These are phyloP conservation scores for Neoscelio sp. DNA, from an alignment of 2,888 invertebrate genomes.

Conservation along the genomic window DNA sequence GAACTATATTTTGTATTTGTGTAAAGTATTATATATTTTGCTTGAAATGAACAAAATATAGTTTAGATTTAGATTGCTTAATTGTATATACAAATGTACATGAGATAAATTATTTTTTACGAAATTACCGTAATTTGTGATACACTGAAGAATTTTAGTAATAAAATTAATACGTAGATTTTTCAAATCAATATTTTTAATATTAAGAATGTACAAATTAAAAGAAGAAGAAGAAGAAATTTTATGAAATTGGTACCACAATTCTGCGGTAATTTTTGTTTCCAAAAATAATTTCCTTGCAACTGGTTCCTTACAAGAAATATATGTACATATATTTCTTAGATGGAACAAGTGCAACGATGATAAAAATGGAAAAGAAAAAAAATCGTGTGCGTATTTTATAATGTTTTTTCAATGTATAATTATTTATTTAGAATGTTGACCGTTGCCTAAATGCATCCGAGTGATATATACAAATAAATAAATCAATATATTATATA, in stretches of 20 bases:
- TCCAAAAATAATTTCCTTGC: too few species aligned
- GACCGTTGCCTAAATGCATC: constrained; percentile 78
- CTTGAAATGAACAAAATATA: constrained; percentile 18
- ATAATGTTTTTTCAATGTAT: constrained; percentile 62
- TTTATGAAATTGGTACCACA: too few species aligned
- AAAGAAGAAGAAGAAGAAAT: too few species aligned
- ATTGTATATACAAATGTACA: constrained; percentile 43
- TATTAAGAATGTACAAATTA: too few species aligned
- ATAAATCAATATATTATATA: constrained; percentile 5
- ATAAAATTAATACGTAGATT: too few species aligned
- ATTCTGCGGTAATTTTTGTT: too few species aligned
- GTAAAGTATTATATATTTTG: constrained; percentile 21
- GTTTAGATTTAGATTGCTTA: constrained; percentile 21
- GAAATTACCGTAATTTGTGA: constrained; percentile 7
- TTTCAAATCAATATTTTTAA: too few species aligned
- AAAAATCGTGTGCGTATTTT: constrained; percentile 11
- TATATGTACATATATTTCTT: not conserved
- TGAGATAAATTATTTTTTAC: constrained; percentile 15
- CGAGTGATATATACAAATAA: constrained; percentile 59
- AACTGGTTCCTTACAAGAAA: too few species aligned
- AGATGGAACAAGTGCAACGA: not conserved
- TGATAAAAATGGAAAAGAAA: too few species aligned
- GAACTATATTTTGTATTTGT: constrained; percentile 36
- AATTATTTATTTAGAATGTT: constrained; percentile 78
- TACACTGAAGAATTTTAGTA: too few species aligned